Evolutionary conservation across 2,797 vertebrate genomes (phyloP).

Genomic region (Anabacerthia variegaticeps): DNA sequence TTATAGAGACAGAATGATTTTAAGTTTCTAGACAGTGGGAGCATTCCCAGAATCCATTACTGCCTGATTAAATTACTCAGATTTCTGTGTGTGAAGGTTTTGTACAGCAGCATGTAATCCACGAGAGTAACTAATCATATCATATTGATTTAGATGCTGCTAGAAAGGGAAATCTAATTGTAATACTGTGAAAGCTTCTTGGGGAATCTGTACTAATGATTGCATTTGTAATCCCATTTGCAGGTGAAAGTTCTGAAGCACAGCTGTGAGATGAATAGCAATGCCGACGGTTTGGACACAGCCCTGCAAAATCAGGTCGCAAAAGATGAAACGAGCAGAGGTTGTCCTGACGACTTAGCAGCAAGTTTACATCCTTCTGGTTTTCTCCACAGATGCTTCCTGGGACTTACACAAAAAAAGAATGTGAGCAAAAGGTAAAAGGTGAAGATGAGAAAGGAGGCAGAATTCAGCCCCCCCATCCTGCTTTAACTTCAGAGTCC

Average conservation of each 20-base stretch:
- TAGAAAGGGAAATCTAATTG: conserved; percentile 82
- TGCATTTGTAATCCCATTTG: conserved; percentile 81
- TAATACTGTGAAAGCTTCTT: conserved; percentile 78
- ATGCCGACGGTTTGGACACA: not conserved
- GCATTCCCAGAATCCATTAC: conserved; percentile 79
- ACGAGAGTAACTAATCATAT: conserved; percentile 80
- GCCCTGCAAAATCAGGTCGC: conserved; percentile 8
- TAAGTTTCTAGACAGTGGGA: conserved; percentile 77
- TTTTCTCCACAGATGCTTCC: not conserved
- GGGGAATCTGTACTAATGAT: conserved; percentile 81
- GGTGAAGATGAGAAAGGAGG: not conserved
- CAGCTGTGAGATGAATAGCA: conserved; percentile 67
- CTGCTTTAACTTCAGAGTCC: not conserved
- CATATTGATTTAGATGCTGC: conserved; percentile 85
- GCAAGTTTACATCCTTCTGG: not conserved
- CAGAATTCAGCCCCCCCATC: not conserved
- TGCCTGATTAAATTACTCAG: conserved; percentile 84
- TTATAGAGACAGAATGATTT: conserved; percentile 75
- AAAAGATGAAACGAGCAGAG: not conserved
- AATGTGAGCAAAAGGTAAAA: not conserved
- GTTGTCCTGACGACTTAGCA: not conserved
- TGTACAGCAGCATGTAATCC: conserved; percentile 79
- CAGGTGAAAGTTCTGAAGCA: conserved; percentile 78
- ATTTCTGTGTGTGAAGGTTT: conserved; percentile 79
- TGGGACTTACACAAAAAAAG: not conserved